Evolutionary conservation across 2,113 vertebrate species (phyloP).

Genomic region (Psilopogon haemacephalus): DNA sequence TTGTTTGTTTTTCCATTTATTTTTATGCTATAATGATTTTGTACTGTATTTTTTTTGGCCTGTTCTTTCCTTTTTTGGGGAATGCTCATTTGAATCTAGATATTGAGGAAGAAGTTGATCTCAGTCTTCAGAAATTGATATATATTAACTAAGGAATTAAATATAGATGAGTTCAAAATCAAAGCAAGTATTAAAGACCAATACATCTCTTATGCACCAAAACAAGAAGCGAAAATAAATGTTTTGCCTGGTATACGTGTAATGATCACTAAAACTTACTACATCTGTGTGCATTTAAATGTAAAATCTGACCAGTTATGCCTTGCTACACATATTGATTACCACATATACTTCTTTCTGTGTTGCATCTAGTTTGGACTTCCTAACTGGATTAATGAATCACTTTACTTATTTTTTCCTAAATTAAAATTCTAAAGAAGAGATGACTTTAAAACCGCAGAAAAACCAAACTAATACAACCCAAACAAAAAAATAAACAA

Average conservation of each 20-base stretch:
- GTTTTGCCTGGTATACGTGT: neutral
- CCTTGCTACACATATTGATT: neutral
- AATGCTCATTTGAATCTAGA: neutral
- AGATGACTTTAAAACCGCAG: neutral
- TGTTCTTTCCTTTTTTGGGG: neutral
- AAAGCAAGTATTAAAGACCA: neutral
- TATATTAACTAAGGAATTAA: neutral
- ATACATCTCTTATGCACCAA: neutral
- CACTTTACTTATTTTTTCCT: neutral
- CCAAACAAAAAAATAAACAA: no score
- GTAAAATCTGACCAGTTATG: neutral
- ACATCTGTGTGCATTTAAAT: neutral
- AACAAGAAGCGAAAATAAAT: neutral
- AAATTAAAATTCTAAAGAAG: neutral
- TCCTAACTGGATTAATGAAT: neutral
- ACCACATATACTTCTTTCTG: neutral
- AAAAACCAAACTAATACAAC: neutral
- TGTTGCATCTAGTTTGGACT: neutral
- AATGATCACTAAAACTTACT: neutral
- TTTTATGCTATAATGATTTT: neutral
- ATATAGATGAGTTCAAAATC: neutral
- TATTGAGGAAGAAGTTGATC: neutral
- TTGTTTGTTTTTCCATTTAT: neutral
- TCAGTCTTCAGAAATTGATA: neutral
- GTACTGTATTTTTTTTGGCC: neutral